Evolutionary conservation across 2,797 vertebrate genomes (phyloP).

Genomic region (Nannoperca australis): DNA sequence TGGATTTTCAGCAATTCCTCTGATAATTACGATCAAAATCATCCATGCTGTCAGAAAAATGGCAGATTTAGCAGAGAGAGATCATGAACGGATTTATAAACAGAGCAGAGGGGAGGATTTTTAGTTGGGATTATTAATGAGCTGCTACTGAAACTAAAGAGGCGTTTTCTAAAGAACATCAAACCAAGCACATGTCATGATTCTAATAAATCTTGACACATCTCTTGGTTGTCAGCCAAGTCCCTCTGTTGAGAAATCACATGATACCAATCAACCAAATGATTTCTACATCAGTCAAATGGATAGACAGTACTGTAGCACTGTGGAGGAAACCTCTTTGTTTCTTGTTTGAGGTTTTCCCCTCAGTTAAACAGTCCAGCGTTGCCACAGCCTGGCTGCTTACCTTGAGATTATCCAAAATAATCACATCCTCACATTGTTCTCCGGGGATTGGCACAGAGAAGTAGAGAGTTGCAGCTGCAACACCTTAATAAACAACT

Average conservation of each 20-base stretch:
- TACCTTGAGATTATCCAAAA: constrained; percentile 66
- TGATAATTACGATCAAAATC: neutral
- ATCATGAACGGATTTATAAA: neutral
- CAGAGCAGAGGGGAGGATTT: neutral
- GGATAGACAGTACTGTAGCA: neutral
- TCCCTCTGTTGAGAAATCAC: neutral
- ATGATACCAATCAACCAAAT: neutral
- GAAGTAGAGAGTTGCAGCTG: constrained; percentile 44
- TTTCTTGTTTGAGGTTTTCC: constrained; percentile 41
- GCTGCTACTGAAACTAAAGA: neutral
- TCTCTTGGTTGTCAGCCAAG: neutral
- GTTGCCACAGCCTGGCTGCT: constrained; percentile 47
- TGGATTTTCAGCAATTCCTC: neutral
- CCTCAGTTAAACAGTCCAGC: constrained; percentile 4
- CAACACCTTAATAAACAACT: constrained; percentile 54
- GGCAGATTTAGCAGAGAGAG: too few species aligned
- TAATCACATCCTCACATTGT: constrained; percentile 71
- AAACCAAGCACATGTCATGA: neutral
- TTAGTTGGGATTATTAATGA: neutral
- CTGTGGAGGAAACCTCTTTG: constrained; percentile 6
- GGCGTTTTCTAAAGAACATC: neutral
- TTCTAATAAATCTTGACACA: neutral
- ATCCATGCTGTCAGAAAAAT: neutral
- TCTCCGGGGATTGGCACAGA: constrained; percentile 50
- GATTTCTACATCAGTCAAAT: neutral